phyloP scores from a whole-genome alignment of 2,113 vertebrate genomes.

The Actenoides hombroni region DNA sequence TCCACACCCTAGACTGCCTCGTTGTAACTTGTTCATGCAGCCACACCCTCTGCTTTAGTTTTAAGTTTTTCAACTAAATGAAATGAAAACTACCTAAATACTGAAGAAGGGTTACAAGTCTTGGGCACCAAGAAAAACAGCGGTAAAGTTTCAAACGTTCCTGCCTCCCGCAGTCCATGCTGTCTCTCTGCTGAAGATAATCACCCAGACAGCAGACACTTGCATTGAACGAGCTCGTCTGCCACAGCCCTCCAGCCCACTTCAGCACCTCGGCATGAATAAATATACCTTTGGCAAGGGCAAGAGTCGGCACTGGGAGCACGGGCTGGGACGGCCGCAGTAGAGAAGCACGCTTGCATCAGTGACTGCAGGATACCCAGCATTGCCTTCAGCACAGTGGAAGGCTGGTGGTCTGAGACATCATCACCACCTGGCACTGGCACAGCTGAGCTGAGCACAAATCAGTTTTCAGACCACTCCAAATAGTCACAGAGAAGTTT shows the following conservation, averaged over 20 bases:
- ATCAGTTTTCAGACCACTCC: background rate
- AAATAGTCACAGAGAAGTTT: background rate
- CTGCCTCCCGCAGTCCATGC: background rate
- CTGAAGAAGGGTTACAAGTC: background rate
- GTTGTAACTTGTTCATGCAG: slow-evolving; percentile 24
- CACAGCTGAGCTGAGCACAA: background rate
- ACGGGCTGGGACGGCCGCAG: background rate
- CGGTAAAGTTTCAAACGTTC: background rate
- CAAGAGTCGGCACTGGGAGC: background rate
- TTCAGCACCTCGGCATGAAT: background rate
- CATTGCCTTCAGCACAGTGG: fast-evolving
- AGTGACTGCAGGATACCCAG: background rate
- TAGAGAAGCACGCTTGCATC: fast-evolving
- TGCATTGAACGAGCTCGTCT: background rate
- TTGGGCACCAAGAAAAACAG: background rate
- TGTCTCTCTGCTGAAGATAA: background rate
- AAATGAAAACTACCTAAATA: background rate
- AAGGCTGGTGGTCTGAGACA: background rate
- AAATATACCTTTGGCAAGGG: background rate
- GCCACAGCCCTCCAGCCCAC: background rate
- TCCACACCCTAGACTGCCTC: background rate
- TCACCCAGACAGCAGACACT: background rate
- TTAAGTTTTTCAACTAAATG: background rate
- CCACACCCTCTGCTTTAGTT: background rate
- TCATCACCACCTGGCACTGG: fast-evolving